These are phyloP conservation scores for Drosophila takahashii DNA, from an alignment of 1,140 invertebrate species.

Conservation along the genomic window DNA sequence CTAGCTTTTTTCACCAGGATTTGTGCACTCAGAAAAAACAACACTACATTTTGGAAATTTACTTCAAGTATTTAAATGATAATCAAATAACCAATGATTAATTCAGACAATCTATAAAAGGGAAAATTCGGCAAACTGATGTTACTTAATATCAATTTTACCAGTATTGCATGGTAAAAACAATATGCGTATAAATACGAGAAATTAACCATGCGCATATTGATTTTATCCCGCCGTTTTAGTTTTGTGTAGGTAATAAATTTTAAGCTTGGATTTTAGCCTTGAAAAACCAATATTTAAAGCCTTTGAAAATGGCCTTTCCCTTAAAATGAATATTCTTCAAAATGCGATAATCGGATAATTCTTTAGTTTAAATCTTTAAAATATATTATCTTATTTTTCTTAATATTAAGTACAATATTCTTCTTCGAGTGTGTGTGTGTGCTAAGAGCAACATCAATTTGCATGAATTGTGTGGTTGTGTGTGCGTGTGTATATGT, in stretches of 20 bases:
- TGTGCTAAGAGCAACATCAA: conserved; percentile 78
- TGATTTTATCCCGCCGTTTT: too few species aligned
- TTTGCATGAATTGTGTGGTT: conserved; percentile 69
- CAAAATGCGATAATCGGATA: not conserved
- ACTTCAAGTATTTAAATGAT: too few species aligned
- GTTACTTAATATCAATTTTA: too few species aligned
- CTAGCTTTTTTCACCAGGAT: conserved; percentile 35
- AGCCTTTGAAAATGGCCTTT: not conserved
- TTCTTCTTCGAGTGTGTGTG: conserved; percentile 28
- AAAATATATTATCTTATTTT: not conserved
- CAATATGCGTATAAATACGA: too few species aligned
- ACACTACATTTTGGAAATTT: not conserved
- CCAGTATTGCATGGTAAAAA: too few species aligned
- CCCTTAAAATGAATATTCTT: not conserved
- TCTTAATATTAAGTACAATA: not conserved
- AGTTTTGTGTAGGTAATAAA: too few species aligned
- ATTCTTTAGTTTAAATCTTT: not conserved
- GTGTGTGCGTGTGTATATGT: conserved; percentile 60
- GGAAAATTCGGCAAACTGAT: too few species aligned
- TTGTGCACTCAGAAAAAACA: not conserved
- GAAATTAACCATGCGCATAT: too few species aligned
- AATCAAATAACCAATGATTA: too few species aligned
- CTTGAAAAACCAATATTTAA: too few species aligned
- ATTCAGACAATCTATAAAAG: too few species aligned
- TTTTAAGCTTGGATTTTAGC: too few species aligned